Evolutionary conservation across 2,888 invertebrate genomes (phyloP).

Genomic region (Drosophila fungiperda): DNA sequence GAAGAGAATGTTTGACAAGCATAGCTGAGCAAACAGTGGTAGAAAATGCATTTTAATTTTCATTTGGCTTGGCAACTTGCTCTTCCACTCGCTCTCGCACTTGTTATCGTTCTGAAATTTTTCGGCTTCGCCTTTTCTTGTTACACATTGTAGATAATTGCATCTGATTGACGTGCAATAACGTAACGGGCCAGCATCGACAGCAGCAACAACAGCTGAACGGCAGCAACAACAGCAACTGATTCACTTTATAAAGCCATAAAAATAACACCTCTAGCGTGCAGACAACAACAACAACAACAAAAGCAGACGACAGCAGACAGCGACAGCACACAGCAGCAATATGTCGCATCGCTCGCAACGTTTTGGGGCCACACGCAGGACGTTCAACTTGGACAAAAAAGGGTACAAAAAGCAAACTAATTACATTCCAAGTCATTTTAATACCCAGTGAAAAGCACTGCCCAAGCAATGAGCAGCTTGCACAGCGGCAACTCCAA

Average conservation of each 20-base stretch:
- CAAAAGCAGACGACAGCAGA: constrained; percentile 6
- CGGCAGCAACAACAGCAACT: constrained; percentile 21
- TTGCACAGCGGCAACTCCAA: constrained; percentile 47
- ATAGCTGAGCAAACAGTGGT: constrained; percentile 1
- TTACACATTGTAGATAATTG: constrained; percentile 39
- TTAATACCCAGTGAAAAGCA: constrained; percentile 66
- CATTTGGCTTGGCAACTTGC: background rate
- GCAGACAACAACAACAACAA: constrained; percentile 34
- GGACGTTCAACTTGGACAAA: constrained; percentile 55
- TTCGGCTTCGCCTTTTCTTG: constrained; percentile 24
- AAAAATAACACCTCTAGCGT: constrained; percentile 73
- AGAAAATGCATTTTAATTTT: constrained; percentile 4
- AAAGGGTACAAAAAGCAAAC: constrained; percentile 63
- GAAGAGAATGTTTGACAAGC: background rate
- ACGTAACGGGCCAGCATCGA: constrained; percentile 48
- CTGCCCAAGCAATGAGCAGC: constrained; percentile 68
- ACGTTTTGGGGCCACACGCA: constrained; percentile 71
- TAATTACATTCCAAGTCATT: constrained; percentile 81
- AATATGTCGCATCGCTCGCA: constrained; percentile 45
- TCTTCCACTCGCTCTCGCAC: background rate
- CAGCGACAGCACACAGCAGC: constrained; percentile 11
- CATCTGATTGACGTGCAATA: constrained; percentile 54
- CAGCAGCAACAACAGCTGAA: constrained; percentile 12
- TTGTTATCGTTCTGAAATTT: constrained; percentile 13
- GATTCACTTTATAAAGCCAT: constrained; percentile 76